phyloP scores from a whole-genome alignment of 2,113 vertebrate genomes.

The Corythoichthys intestinalis region DNA sequence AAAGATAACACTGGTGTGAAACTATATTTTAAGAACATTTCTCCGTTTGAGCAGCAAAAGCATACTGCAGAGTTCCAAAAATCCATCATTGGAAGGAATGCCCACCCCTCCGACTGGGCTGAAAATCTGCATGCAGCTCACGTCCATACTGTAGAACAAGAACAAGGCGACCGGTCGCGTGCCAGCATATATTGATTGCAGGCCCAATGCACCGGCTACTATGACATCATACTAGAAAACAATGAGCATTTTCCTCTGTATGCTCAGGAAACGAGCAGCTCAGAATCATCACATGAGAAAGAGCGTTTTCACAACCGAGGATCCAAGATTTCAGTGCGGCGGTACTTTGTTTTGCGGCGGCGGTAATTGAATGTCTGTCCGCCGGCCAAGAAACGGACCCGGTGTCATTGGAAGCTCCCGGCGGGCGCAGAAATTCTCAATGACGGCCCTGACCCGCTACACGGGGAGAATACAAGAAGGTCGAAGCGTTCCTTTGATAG shows the following conservation, averaged over 20 bases:
- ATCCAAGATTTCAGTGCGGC: constrained; percentile 1
- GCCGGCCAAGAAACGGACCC: constrained; percentile 50
- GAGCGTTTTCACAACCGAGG: not conserved
- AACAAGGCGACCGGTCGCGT: not conserved
- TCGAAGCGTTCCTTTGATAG: not conserved
- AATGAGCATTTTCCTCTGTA: not conserved
- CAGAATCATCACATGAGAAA: constrained; percentile 9
- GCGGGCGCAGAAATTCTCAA: constrained; percentile 24
- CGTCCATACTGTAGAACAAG: constrained; percentile 17
- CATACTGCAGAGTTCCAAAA: constrained; percentile 17
- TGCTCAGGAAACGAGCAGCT: not conserved
- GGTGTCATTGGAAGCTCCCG: constrained; percentile 42
- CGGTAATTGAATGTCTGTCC: constrained; percentile 65
- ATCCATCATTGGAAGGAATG: not conserved
- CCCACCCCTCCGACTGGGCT: not conserved
- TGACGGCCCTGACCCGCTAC: constrained; percentile 27
- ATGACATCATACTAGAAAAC: constrained; percentile 10
- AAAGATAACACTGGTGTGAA: no score
- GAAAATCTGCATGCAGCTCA: constrained; percentile 17
- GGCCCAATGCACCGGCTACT: constrained; percentile 4
- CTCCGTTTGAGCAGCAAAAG: constrained; percentile 11
- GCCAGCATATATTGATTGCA: constrained; percentile 31
- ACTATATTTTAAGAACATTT: no score
- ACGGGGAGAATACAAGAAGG: not conserved
- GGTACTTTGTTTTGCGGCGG: constrained; percentile 14